A percentile compares a stretch with the other conserved stretches of the same genome.
Conservation (phyloP, 2,888 invertebrate genomes). For the Agonopterix heracliana region DNA sequence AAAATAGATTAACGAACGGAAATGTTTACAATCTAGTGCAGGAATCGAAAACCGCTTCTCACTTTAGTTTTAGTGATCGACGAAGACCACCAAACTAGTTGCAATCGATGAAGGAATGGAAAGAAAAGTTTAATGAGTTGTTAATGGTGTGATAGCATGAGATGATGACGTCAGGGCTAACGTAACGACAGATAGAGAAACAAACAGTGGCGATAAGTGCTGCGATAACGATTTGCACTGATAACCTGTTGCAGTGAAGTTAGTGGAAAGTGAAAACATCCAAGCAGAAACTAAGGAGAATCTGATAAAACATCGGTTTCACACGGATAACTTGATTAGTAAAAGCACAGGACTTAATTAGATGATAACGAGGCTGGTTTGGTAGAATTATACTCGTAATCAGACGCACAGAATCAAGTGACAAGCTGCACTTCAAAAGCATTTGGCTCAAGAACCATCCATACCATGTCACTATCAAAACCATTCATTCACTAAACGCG, state of each 20-base stretch:
- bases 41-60: slow-evolving; percentile 36
- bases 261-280: background rate
- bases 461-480: slow-evolving; percentile 10
- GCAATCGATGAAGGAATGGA: slow-evolving; percentile 6
- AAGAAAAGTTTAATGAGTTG: background rate
- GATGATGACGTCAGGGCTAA: slow-evolving; percentile 46
- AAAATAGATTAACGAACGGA: slow-evolving; percentile 54
- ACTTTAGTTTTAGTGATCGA: slow-evolving; percentile 14
- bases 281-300: background rate
- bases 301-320: too few relatives aligned
- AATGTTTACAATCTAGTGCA: slow-evolving; percentile 56
- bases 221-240: slow-evolving; percentile 59
- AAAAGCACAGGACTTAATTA: too few relatives aligned
- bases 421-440: too few relatives aligned
- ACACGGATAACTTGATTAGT: too few relatives aligned
- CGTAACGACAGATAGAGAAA: slow-evolving; percentile 60
- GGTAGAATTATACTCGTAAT: too few relatives aligned
- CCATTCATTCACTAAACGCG: slow-evolving; percentile 16
- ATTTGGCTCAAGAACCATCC: slow-evolving; percentile 1
- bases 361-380: too few relatives aligned
- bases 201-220: slow-evolving; percentile 65
- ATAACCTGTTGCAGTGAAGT: slow-evolving; percentile 42
- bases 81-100: slow-evolving; percentile 1
- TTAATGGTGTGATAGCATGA: slow-evolving; percentile 5
- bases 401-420: too few relatives aligned